Percentiles rank a stretch among this genome's conserved stretches.
phyloP scores from a whole-genome alignment of 2,888 invertebrate species.

The Crematogaster levior region DNA sequence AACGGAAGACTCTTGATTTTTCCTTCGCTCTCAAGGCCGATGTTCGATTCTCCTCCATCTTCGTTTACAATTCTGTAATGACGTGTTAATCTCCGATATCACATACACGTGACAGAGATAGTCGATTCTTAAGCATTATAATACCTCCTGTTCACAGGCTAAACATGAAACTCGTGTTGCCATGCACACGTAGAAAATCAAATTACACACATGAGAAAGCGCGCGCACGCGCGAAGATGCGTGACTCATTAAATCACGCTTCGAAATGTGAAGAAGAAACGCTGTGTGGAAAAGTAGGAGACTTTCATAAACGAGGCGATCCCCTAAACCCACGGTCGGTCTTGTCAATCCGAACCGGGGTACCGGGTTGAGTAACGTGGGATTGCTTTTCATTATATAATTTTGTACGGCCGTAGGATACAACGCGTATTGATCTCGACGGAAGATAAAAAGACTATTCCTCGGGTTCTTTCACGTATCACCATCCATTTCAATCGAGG shows the following conservation, averaged over 20 bases:
- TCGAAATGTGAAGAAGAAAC: slow-evolving; percentile 27
- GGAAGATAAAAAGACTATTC: slow-evolving; percentile 11
- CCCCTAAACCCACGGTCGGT: background rate
- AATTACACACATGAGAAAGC: slow-evolving; percentile 39
- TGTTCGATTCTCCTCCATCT: background rate
- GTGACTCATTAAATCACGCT: slow-evolving; percentile 48
- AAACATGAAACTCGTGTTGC: slow-evolving; percentile 9
- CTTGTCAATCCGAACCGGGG: background rate
- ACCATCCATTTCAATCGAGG: background rate
- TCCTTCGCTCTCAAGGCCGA: background rate
- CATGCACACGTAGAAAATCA: slow-evolving; percentile 32
- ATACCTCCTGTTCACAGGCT: slow-evolving; percentile 13
- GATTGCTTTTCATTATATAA: slow-evolving; percentile 42
- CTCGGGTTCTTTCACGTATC: background rate
- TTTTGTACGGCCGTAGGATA: slow-evolving; percentile 22
- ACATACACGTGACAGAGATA: slow-evolving; percentile 1
- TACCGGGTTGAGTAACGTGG: background rate
- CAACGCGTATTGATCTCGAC: background rate
- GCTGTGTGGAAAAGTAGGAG: slow-evolving; percentile 30
- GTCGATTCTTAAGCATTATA: background rate
- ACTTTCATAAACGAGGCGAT: slow-evolving; percentile 33
- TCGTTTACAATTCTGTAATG: background rate
- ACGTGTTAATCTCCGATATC: slow-evolving; percentile 23
- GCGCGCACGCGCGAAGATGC: slow-evolving; percentile 15
- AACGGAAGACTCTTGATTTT: background rate